These are phyloP conservation scores for Blastobasis lacticolella DNA, from an alignment of 2,888 invertebrate genomes.

Conservation along the genomic window DNA sequence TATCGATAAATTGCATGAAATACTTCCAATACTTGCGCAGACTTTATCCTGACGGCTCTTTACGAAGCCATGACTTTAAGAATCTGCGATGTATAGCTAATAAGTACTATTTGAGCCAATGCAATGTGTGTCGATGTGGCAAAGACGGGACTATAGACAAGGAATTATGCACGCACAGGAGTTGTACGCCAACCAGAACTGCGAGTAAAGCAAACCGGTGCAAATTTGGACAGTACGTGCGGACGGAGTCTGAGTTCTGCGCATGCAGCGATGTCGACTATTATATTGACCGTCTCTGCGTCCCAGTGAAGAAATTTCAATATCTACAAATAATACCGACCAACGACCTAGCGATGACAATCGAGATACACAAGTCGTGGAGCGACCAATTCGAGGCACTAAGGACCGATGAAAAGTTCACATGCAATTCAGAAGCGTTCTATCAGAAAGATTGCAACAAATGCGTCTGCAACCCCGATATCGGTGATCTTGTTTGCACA, in stretches of 20 bases:
- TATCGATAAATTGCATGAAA: constrained; percentile 28
- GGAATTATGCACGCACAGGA: constrained; percentile 30
- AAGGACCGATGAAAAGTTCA: neutral
- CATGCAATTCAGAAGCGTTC: neutral
- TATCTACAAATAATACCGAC: constrained; percentile 20
- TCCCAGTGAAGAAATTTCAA: constrained; percentile 14
- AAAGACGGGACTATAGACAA: constrained; percentile 19
- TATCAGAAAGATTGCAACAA: constrained; percentile 33
- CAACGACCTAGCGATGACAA: constrained; percentile 16
- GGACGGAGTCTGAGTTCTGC: constrained; percentile 30
- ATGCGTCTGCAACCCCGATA: constrained; percentile 25
- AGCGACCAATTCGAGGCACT: neutral
- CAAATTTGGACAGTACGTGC: constrained; percentile 30
- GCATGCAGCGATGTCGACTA: constrained; percentile 35
- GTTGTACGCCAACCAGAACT: constrained; percentile 20
- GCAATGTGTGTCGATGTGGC: constrained; percentile 40
- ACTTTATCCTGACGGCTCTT: neutral
- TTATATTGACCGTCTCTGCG: constrained; percentile 37
- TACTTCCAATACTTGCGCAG: constrained; percentile 20
- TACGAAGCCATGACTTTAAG: constrained; percentile 13
- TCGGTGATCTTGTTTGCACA: constrained; percentile 21
- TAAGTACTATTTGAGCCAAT: constrained; percentile 31
- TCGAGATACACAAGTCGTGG: constrained; percentile 6
- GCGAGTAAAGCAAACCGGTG: constrained; percentile 32
- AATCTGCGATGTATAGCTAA: constrained; percentile 23